phyloP scores from a whole-genome alignment of 2,113 vertebrate species.

The Euleptes europaea region DNA sequence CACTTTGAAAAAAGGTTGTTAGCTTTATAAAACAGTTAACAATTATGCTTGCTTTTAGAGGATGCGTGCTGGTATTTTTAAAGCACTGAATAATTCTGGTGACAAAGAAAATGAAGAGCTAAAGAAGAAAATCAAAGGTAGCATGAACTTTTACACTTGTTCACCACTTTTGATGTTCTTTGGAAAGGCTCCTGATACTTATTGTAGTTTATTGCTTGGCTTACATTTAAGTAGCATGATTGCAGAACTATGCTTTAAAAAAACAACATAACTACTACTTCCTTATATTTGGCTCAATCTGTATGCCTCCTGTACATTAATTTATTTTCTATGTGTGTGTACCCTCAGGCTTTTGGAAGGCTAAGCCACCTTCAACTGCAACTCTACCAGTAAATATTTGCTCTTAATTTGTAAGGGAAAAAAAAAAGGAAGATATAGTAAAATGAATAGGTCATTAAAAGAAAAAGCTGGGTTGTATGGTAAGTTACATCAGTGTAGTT shows the following conservation, averaged over 20 bases:
- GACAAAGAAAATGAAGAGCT: slow-evolving; percentile 80
- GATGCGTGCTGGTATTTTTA: slow-evolving; percentile 82
- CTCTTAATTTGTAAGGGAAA: not conserved
- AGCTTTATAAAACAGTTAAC: slow-evolving; percentile 5
- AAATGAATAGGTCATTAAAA: too few species aligned
- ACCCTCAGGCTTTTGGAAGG: not conserved
- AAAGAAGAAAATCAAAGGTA: slow-evolving; percentile 89
- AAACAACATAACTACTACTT: too few species aligned
- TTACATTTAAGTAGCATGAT: not conserved
- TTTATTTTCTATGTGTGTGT: not conserved
- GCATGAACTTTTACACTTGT: slow-evolving; percentile 18
- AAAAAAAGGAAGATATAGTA: not conserved
- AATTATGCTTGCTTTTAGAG: slow-evolving; percentile 80
- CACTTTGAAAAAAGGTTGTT: not conserved
- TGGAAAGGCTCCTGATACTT: too few species aligned
- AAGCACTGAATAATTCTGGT: slow-evolving; percentile 77
- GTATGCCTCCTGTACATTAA: not conserved
- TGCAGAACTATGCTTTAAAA: not conserved
- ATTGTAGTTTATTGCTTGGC: not conserved
- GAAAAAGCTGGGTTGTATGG: not conserved
- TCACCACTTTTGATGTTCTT: not conserved
- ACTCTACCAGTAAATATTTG: not conserved
- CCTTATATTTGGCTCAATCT: not conserved
- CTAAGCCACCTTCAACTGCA: not conserved
- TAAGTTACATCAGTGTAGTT: too few species aligned